Percentiles rank a stretch among this genome's conserved stretches.
These are phyloP conservation scores for Hirtodrosophila confusa DNA, from an alignment of 2,888 invertebrate genomes.

Conservation along the genomic window DNA sequence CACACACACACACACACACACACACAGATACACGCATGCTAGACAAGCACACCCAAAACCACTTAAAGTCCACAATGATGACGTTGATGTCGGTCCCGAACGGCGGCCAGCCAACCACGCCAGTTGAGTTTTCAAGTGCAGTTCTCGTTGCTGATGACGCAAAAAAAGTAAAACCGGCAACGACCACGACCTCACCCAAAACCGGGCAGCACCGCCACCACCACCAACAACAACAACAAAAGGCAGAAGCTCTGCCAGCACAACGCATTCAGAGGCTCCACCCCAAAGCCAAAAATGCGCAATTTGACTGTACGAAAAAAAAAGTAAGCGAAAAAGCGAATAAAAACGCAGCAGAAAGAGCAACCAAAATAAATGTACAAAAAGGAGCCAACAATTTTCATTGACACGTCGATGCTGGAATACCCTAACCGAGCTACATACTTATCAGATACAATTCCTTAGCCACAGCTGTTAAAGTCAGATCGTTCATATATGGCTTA, in stretches of 20 bases:
- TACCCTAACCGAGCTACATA: conserved; percentile 35
- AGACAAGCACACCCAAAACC: conserved; percentile 75
- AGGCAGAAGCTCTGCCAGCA: conserved; percentile 55
- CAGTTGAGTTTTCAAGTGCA: conserved; percentile 80
- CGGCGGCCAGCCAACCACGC: conserved; percentile 59
- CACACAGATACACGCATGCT: conserved; percentile 38
- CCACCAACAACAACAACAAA: conserved; percentile 48
- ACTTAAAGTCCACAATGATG: conserved; percentile 79
- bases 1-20: conserved; percentile 36
- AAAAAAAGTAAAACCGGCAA: conserved; percentile 71
- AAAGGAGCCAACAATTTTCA: conserved; percentile 25
- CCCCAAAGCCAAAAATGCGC: conserved; percentile 78
- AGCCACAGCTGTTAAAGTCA: no score
- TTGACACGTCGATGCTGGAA: conserved; percentile 49
- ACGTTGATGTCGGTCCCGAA: conserved; percentile 69
- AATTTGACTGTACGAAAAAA: conserved; percentile 75
- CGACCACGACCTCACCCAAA: conserved; percentile 76
- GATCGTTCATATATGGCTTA: no score
- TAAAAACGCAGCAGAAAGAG: conserved; percentile 70
- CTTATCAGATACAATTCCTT: no score
- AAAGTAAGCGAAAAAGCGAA: conserved; percentile 63
- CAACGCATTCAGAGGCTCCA: conserved; percentile 71
- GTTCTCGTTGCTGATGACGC: conserved; percentile 71
- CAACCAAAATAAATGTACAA: conserved; percentile 70
- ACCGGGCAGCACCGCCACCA: conserved; percentile 34